phyloP scores from a whole-genome alignment of 2,888 invertebrate genomes.

The Polydrusus tereticollis region DNA sequence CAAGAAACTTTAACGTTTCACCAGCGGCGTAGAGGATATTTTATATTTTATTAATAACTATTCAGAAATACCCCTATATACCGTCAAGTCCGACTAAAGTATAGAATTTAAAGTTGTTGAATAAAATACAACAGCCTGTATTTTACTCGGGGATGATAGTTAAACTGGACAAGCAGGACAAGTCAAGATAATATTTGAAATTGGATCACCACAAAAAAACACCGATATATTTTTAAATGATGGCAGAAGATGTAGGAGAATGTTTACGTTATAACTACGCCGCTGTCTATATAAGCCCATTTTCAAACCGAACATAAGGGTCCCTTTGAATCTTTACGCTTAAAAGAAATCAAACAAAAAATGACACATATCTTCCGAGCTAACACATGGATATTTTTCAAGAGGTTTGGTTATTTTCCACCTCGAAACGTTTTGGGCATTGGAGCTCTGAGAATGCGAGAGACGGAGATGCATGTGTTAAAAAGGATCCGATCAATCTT shows the following conservation, averaged over 20 bases:
- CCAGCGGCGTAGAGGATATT: slow-evolving; percentile 13
- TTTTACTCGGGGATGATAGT: not conserved
- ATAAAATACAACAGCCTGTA: too few species aligned
- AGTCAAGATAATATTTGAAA: too few species aligned
- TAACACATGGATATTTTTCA: slow-evolving; percentile 28
- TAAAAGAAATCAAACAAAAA: slow-evolving; percentile 28
- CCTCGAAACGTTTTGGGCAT: slow-evolving; percentile 7
- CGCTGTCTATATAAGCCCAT: not conserved
- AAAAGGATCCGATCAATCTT: not conserved
- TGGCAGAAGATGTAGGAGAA: too few species aligned
- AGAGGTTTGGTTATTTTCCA: slow-evolving; percentile 16
- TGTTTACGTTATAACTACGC: too few species aligned
- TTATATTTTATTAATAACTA: not conserved
- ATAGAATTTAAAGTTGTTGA: too few species aligned
- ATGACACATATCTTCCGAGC: slow-evolving; percentile 22
- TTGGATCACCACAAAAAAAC: too few species aligned
- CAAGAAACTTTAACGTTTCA: slow-evolving; percentile 20
- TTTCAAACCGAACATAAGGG: slow-evolving; percentile 4
- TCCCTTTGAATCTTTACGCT: slow-evolving; percentile 15
- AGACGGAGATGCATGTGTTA: not conserved
- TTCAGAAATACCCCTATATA: too few species aligned
- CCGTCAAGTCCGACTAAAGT: too few species aligned
- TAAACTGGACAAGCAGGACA: too few species aligned
- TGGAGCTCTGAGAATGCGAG: not conserved
- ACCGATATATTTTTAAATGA: too few species aligned